These are phyloP conservation scores for Chrysocyon brachyurus DNA, from an alignment of 2,797 vertebrate genomes.

Conservation along the genomic window DNA sequence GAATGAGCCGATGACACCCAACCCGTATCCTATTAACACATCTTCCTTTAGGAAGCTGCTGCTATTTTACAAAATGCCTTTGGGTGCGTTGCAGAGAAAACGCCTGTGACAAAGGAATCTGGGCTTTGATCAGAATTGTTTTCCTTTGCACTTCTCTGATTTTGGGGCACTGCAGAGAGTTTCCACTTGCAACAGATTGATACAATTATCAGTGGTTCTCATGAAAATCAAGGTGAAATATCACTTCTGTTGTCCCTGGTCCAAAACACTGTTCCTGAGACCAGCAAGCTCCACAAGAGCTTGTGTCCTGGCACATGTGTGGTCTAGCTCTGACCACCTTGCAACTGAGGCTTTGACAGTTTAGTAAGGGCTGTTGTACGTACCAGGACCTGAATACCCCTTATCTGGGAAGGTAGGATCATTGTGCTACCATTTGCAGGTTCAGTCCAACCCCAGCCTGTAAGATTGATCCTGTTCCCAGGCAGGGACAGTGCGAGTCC, in stretches of 20 bases:
- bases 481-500: not conserved
- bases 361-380: not conserved
- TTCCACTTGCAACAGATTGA: slow-evolving; percentile 64
- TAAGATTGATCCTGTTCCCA: not conserved
- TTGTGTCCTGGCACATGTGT: not conserved
- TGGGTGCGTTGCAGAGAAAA: slow-evolving; percentile 66
- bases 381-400: not conserved
- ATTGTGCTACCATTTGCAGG: not conserved
- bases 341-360: not conserved
- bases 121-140: slow-evolving; percentile 74
- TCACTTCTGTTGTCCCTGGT: not conserved
- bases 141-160: slow-evolving; percentile 59
- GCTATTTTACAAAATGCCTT: slow-evolving; percentile 77
- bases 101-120: slow-evolving; percentile 28
- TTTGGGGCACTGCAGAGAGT: slow-evolving; percentile 4
- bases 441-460: not conserved
- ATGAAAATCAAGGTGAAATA: not conserved
- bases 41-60: slow-evolving; percentile 63
- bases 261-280: not conserved
- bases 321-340: not conserved
- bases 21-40: slow-evolving; percentile 74
- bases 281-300: not conserved
- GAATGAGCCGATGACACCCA: slow-evolving; percentile 74
- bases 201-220: slow-evolving; percentile 66
- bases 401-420: not conserved